Conservation (phyloP, 2,888 invertebrate species). For the Griposia aprilina region DNA sequence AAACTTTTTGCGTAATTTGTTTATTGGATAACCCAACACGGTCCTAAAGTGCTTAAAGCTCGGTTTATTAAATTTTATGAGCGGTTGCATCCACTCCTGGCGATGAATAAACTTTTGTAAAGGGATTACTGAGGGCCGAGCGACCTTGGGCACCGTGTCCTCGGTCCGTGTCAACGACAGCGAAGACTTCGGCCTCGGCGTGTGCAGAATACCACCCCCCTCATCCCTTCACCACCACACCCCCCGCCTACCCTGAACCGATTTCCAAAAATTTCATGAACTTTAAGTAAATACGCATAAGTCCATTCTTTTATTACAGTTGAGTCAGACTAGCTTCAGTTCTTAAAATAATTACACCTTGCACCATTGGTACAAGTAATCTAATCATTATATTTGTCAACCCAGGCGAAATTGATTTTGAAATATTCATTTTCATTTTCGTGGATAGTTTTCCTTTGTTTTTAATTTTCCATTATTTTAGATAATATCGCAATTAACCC, state of each 20-base stretch:
- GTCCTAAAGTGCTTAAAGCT: neutral
- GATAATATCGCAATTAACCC: conserved; percentile 39
- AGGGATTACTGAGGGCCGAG: conserved; percentile 72
- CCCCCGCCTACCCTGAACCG: conserved; percentile 61
- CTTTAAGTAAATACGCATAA: conserved; percentile 45
- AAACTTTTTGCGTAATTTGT: neutral
- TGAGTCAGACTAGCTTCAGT: neutral
- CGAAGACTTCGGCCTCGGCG: conserved; percentile 78
- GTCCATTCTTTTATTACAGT: neutral
- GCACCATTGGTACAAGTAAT: no score
- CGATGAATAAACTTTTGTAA: conserved; percentile 65
- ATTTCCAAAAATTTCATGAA: conserved; percentile 79
- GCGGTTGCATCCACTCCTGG: conserved; percentile 65
- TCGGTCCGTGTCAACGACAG: conserved; percentile 88
- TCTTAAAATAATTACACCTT: conserved; percentile 15
- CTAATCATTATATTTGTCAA: neutral
- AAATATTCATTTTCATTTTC: neutral
- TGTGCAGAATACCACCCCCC: conserved; percentile 72
- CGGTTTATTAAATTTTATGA: conserved; percentile 36
- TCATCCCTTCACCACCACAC: conserved; percentile 63
- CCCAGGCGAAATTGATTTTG: neutral
- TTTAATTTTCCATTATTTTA: conserved; percentile 17
- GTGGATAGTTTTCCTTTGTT: conserved; percentile 26
- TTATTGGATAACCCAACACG: neutral
- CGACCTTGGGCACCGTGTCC: conserved; percentile 86